Evolutionary conservation across 2,797 vertebrate genomes (phyloP), one percentile per base, ranked within the genome.

Genomic region (Esox lucius): DNA sequence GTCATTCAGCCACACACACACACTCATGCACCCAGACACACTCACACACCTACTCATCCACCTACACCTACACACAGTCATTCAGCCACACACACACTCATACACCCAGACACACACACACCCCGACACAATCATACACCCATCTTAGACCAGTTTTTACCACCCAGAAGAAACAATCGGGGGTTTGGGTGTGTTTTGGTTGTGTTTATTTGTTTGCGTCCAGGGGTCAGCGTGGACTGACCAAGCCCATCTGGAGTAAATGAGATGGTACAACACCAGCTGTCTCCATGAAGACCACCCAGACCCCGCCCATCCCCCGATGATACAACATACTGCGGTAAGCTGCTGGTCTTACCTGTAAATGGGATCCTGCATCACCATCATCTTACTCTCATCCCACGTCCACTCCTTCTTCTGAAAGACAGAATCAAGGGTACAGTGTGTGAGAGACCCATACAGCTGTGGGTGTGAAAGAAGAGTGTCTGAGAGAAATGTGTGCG

Each of bases 381-480:
- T 77, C 93, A 95, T 94, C 86, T 93, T 96, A 83, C 92, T 95
- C 85, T 95, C 94, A 0, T 96, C 95, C 95, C 95, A 95, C 0
- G 89, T 89, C 95, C 95, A 95, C 77, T 96, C 95, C 90, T 96
- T 95, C 46, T 95, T 95, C 95, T 96, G 64, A 66, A 31, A 66
- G 17, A 66, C 28, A 33, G 28, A 33, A 66, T 9, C 12, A 33
- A 26, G 15, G 2, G 28, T 33, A 66, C 31, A 66, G 64, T 66
- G 26, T 17, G 28, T 12, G 24, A 17, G 13, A 65, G 13, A 65
- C 24, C 28, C 28, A 16, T 62, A 16, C 24, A 33, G 15, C 24
- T 13, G 62, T 28, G 24, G 28, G 28, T 28, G 62, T 28, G 15
- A 3, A 22, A 2, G 19, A 5, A 3, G 35, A 22, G 56, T 46